These are phyloP conservation scores for Holocentrus rufus DNA, from an alignment of 2,797 vertebrate species.

Conservation along the genomic window DNA sequence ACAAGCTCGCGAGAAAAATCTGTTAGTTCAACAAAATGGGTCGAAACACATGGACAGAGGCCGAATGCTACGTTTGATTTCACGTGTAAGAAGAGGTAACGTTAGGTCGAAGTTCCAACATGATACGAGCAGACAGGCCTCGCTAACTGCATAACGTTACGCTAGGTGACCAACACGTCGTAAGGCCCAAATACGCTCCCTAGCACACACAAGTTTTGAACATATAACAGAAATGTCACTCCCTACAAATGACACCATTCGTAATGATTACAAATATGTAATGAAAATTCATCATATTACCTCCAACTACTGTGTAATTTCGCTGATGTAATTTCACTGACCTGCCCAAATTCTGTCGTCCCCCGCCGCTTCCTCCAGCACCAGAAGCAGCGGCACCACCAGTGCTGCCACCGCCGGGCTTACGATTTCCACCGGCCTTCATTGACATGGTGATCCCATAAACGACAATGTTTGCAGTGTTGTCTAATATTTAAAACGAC, in stretches of 20 bases:
- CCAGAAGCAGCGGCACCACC: constrained; percentile 84
- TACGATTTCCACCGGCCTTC: constrained; percentile 92
- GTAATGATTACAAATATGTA: neutral
- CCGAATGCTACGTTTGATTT: neutral
- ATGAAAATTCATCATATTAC: neutral
- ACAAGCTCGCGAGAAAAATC: constrained; percentile 22
- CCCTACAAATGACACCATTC: constrained; percentile 29
- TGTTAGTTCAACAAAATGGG: neutral
- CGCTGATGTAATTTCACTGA: constrained; percentile 78
- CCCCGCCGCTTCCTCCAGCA: constrained; percentile 83
- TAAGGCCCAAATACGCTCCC: constrained; percentile 68
- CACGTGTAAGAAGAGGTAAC: constrained; percentile 22
- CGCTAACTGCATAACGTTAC: constrained; percentile 60
- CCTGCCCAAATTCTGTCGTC: constrained; percentile 91
- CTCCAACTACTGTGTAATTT: constrained; percentile 17
- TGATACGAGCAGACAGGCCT: constrained; percentile 63
- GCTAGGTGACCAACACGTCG: constrained; percentile 65
- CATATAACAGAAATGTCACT: constrained; percentile 70
- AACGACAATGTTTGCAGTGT: constrained; percentile 78
- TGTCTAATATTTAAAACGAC: constrained; percentile 68
- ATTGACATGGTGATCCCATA: constrained; percentile 96
- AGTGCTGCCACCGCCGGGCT: constrained; percentile 86
- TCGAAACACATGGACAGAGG: neutral
- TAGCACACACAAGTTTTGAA: constrained; percentile 57
- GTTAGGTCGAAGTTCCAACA: constrained; percentile 61